phyloP scores from a whole-genome alignment of 2,888 invertebrate genomes.

The Rhingia rostrata region DNA sequence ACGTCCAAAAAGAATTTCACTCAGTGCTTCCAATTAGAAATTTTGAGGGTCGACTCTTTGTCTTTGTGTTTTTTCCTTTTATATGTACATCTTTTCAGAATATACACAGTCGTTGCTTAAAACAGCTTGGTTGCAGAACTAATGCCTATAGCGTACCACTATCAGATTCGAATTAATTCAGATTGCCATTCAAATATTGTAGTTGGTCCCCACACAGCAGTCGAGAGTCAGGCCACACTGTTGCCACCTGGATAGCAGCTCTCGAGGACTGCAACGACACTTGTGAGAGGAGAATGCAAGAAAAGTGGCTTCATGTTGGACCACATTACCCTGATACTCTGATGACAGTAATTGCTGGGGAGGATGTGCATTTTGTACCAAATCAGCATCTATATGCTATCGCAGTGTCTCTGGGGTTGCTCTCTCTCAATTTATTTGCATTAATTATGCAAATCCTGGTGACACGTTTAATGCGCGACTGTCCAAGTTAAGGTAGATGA shows the following conservation, averaged over 20 bases:
- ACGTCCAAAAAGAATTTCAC: conserved; percentile 5
- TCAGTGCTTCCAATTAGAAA: conserved; percentile 40
- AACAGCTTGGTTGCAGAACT: conserved; percentile 20
- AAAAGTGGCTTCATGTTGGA: conserved; percentile 43
- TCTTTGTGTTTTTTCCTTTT: not conserved
- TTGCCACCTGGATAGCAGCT: not conserved
- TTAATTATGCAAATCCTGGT: conserved; percentile 70
- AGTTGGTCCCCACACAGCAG: not conserved
- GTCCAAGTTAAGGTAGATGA: conserved; percentile 40
- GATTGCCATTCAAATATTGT: conserved; percentile 57
- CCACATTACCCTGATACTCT: conserved; percentile 39
- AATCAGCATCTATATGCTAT: conserved; percentile 44
- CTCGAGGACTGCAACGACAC: conserved; percentile 5
- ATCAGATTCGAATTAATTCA: conserved; percentile 61
- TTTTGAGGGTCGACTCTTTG: conserved; percentile 20
- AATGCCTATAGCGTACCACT: conserved; percentile 35
- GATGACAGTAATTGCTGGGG: conserved; percentile 16
- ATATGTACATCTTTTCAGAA: not conserved
- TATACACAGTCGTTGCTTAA: not conserved
- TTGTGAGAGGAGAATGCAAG: conserved; percentile 37
- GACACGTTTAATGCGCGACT: conserved; percentile 56
- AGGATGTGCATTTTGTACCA: conserved; percentile 45
- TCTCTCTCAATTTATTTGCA: conserved; percentile 48
- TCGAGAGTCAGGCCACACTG: not conserved
- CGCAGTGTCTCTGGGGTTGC: conserved; percentile 32